A percentile compares a stretch with the other conserved stretches of the same genome.
These are phyloP conservation scores for Poecilia velifera DNA, from an alignment of 2,797 vertebrate genomes.

Conservation along the genomic window DNA sequence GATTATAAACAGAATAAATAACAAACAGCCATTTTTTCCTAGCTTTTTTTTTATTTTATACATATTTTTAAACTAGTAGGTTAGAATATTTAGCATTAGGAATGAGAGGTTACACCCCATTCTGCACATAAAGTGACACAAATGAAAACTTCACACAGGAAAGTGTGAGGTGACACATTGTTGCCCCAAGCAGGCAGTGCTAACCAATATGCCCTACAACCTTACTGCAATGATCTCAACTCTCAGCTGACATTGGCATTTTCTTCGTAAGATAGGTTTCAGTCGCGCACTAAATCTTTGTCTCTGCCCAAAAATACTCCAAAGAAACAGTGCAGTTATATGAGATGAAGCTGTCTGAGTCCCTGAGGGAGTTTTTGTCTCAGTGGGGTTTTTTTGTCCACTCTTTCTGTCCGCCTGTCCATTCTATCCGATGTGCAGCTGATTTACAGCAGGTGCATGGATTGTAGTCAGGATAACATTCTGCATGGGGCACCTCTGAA, in stretches of 20 bases:
- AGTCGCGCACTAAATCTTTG: background rate
- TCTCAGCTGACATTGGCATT: constrained; percentile 23
- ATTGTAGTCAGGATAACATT: constrained; percentile 21
- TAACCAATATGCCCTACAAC: background rate
- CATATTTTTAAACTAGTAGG: background rate
- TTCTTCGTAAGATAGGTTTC: constrained; percentile 24
- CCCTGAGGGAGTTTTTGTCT: constrained; percentile 39
- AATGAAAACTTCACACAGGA: background rate
- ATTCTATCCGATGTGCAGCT: constrained; percentile 34
- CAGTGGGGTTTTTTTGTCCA: constrained; percentile 54
- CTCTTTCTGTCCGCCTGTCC: constrained; percentile 40
- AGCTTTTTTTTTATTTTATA: background rate
- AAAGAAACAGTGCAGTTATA: constrained; percentile 44
- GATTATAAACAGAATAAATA: background rate
- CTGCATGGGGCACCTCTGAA: constrained; percentile 27
- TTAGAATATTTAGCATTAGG: too few species aligned
- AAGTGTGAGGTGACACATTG: background rate
- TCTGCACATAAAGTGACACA: background rate
- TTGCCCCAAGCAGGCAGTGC: background rate
- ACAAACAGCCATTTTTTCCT: background rate
- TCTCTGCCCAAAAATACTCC: constrained; percentile 14
- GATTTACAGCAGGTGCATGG: constrained; percentile 60
- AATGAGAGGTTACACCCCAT: background rate
- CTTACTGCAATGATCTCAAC: constrained; percentile 1
- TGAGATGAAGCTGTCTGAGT: constrained; percentile 40